Evolutionary conservation across 2,888 invertebrate genomes (phyloP).

Genomic region (Fragum sueziense): DNA sequence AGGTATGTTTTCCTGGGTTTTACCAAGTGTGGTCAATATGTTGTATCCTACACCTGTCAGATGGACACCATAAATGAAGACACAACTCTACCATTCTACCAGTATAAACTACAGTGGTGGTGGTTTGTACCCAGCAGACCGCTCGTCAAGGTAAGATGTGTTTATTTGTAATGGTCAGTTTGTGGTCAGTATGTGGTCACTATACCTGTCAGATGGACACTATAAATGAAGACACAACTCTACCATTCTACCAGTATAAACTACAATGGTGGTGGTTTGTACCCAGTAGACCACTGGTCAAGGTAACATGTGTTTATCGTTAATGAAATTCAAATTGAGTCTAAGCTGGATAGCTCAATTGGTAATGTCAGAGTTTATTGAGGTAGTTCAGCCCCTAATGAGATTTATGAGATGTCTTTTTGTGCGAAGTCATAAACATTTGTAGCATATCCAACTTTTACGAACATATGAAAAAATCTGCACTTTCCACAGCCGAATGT

Average conservation of each 20-base stretch:
- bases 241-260: conserved; percentile 84
- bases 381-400: no score
- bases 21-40: conserved; percentile 95
- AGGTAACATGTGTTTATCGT: no score
- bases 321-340: no score
- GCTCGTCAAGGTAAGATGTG: conserved; percentile 87
- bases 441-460: no score
- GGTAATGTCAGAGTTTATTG: no score
- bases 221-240: conserved; percentile 79
- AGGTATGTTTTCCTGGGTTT: conserved; percentile 97
- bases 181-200: conserved; percentile 96
- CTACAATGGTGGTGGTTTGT: conserved; percentile 88
- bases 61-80: conserved; percentile 81
- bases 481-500: no score
- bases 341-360: no score
- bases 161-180: conserved; percentile 97
- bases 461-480: no score
- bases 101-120: conserved; percentile 88
- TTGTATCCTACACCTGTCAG: conserved; percentile 91
- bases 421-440: no score
- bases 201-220: conserved; percentile 87
- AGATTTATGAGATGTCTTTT: no score
- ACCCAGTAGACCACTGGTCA: conserved; percentile 84
- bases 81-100: conserved; percentile 77
- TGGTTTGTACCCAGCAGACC: conserved; percentile 85